phyloP scores from a whole-genome alignment of 2,888 invertebrate genomes.

The Luperina testacea region DNA sequence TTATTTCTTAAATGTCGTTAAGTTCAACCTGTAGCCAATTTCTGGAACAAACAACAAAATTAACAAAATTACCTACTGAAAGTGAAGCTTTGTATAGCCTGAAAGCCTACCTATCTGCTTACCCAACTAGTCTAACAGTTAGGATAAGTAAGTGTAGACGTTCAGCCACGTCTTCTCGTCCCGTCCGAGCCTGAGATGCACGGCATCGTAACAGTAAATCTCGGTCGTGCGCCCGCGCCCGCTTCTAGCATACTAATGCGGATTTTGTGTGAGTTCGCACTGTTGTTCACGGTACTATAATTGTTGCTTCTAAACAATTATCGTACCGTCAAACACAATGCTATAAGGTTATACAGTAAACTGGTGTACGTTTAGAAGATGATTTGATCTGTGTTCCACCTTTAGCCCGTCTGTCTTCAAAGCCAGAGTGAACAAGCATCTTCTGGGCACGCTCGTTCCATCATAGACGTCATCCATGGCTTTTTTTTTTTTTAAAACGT shows the following conservation, averaged over 20 bases:
- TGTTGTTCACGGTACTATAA: conserved; percentile 34
- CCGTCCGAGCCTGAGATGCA: conserved; percentile 72
- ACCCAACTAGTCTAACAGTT: conserved; percentile 9
- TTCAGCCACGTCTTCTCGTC: conserved; percentile 38
- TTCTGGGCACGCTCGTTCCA: too few species aligned
- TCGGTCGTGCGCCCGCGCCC: conserved; percentile 77
- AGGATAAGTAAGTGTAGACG: conserved; percentile 45
- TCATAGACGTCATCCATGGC: too few species aligned
- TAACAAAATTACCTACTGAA: background rate
- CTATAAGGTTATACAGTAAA: background rate
- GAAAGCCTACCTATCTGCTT: background rate
- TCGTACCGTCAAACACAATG: background rate
- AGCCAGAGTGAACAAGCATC: too few species aligned
- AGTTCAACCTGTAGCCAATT: background rate
- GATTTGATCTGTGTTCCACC: background rate
- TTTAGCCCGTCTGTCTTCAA: too few species aligned
- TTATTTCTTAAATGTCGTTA: background rate
- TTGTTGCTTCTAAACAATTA: background rate
- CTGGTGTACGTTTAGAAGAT: background rate
- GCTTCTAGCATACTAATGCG: conserved; percentile 83
- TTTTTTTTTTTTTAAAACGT: too few species aligned
- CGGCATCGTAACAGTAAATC: conserved; percentile 83
- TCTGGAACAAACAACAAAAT: background rate
- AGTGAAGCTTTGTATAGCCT: background rate
- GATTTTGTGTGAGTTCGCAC: conserved; percentile 66